These are phyloP conservation scores for Eretmochelys imbricata DNA, from an alignment of 2,113 vertebrate species.

Conservation along the genomic window DNA sequence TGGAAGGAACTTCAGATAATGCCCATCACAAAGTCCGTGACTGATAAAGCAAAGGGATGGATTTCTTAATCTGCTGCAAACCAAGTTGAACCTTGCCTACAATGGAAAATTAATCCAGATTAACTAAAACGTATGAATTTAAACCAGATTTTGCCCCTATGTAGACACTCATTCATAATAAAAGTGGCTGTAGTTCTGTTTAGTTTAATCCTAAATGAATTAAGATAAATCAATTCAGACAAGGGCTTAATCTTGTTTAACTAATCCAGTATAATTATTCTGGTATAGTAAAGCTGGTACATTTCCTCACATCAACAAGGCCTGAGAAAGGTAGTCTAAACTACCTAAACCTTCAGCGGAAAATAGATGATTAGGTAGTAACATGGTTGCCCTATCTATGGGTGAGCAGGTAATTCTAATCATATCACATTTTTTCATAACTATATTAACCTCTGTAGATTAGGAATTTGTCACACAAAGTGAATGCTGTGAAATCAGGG, in stretches of 20 bases:
- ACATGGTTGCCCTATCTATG: too few species aligned
- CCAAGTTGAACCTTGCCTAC: background rate
- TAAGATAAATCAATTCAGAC: too few species aligned
- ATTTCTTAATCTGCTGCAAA: background rate
- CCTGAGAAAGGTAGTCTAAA: too few species aligned
- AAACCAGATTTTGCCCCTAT: background rate
- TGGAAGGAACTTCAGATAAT: background rate
- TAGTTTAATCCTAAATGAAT: background rate
- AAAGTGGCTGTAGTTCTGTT: background rate
- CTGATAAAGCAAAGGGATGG: background rate
- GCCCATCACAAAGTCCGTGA: too few species aligned
- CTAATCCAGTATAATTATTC: too few species aligned
- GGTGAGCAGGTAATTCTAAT: too few species aligned
- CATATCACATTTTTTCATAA: background rate
- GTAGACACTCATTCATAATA: background rate
- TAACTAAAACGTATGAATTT: fast-evolving
- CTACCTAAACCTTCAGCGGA: too few species aligned
- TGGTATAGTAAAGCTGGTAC: too few species aligned
- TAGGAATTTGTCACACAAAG: background rate
- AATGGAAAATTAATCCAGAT: background rate
- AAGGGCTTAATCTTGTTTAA: too few species aligned
- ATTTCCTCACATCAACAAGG: too few species aligned
- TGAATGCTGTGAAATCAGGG: background rate
- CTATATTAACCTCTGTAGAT: background rate
- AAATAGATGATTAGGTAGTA: too few species aligned